Evolutionary conservation across 1,140 invertebrate species (phyloP), one percentile per base, ranked within the genome.

Genomic region (Polyergus mexicanus): DNA sequence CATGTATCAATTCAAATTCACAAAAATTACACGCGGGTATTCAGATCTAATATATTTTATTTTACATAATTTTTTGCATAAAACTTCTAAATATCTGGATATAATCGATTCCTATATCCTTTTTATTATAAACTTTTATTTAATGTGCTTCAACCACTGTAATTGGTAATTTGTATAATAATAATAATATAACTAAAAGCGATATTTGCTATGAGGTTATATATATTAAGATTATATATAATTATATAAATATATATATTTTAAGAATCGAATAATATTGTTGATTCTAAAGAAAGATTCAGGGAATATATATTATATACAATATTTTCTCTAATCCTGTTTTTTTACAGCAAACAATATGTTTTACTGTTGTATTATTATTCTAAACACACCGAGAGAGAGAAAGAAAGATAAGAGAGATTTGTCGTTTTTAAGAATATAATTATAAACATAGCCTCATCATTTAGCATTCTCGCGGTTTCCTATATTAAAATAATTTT

Each of bases 201-300:
- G 22, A 58, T 41, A 25, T 25, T 13, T 41, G 19, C 51, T 74
- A 41, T 32, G 38, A 62, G 2, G 62, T 63, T 77, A 75, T 11
- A 11, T 58, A 63, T 56, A 22, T 22, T 60, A 65, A 77, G 54
- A 47, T 51, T 13, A 22, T 77, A 44, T 77, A 63, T 77, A 28
- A 63, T 44, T 19, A 44, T 77, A 32, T 44, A 32, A 3, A 60
- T 28, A 4, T 25, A 41, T 75, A 19, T 25, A 25, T 62, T 28
- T 32, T 63, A 63, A n/a, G 25, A 35, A 47, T 41, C 38, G 22
- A 76, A 76, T 75, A 76, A 25, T 41, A 41, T 76, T 76, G 63
- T 13, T 41, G 19, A 41, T 76, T n/a, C n/a, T 5, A 47, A 22
- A 62, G 38, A 44, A 38, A 41, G 1, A 13, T 77, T 77, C 75